Base-by-base conservation (phyloP, 2,797 vertebrate species). In the Cheirogaleus major region DNA sequence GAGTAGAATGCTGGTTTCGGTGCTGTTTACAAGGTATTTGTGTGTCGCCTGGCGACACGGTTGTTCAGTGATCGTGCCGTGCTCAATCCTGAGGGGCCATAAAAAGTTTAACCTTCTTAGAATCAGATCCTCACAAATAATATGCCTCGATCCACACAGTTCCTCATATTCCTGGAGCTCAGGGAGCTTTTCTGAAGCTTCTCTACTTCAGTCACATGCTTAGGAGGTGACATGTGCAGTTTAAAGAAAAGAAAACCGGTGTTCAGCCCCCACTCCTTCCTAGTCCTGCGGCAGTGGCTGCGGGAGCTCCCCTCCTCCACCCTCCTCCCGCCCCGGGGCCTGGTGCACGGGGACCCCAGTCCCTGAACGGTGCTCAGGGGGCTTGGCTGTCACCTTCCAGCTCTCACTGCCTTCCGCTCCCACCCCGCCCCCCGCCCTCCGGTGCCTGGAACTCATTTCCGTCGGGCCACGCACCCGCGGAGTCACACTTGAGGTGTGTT, bases 61-160 rank as follows among this genome's bases (percentile, higher is more conserved):
- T 59, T 27, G 0, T 23, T 69, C 32, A 6, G 0, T 25, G 67
- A 12, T 23, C 23, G 25, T 35, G 41, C 2, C 1, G 45, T 35
- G 27, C 32, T 7, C 38, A 50, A 15, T 73, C 70, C 41, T 20
- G 45, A 30, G 79, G 76, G 27, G n/a, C 41, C 10, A 9, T 18
- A 38, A 35, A 69, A 55, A 61, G 35, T 22, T 35, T 25, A 82
- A 48, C n/a, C 45, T 61, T 69, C 52, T 41, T 45, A 70, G 72
- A 86, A 78, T 50, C 38, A 70, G 59, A 88, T 30, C 43, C 92
- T 92, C 32, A 7, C 70, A 65, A 20, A 57, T 75, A n/a, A 23
- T 13, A 30, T 45, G 70, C 57, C 23, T 43, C 22, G 55, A 52
- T 45, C 32, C 18, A 52, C 59, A 52, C 30, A 52, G 18, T 45